These are phyloP conservation scores for Hylaeus anthracinus DNA, from an alignment of 1,140 invertebrate genomes.

Conservation along the genomic window DNA sequence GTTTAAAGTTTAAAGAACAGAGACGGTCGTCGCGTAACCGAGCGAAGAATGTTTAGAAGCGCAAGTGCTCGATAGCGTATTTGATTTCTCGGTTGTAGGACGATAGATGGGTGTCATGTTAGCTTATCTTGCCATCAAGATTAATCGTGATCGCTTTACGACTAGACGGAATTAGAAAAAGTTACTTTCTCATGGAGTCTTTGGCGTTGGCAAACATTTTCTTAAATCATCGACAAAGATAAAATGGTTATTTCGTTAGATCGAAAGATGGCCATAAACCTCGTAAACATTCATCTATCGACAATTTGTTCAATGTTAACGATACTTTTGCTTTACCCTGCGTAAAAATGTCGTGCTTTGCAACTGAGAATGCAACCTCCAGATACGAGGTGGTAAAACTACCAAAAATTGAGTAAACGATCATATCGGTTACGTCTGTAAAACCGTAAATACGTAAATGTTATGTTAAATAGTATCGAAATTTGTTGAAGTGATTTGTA, in stretches of 20 bases:
- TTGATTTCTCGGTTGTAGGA: constrained; percentile 2
- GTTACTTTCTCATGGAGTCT: too few species aligned
- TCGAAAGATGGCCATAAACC: too few species aligned
- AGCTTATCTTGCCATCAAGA: constrained; percentile 12
- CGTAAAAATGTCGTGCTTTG: too few species aligned
- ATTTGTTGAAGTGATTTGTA: too few species aligned
- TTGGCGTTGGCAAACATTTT: too few species aligned
- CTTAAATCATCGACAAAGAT: too few species aligned
- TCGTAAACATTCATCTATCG: too few species aligned
- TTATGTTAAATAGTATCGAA: too few species aligned
- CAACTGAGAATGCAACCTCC: background rate
- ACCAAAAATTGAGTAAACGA: background rate
- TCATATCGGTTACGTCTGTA: background rate
- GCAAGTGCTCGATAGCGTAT: background rate
- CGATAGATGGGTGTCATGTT: background rate
- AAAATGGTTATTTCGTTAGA: too few species aligned
- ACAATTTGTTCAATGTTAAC: too few species aligned
- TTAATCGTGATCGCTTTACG: background rate
- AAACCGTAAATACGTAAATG: background rate
- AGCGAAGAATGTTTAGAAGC: background rate
- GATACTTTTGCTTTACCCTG: too few species aligned
- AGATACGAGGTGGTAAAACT: background rate
- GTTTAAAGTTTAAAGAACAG: background rate
- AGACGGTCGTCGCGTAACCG: background rate
- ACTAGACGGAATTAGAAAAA: background rate